Conservation (phyloP, 2,113 vertebrate genomes). For the Nyctereutes procyonoides region DNA sequence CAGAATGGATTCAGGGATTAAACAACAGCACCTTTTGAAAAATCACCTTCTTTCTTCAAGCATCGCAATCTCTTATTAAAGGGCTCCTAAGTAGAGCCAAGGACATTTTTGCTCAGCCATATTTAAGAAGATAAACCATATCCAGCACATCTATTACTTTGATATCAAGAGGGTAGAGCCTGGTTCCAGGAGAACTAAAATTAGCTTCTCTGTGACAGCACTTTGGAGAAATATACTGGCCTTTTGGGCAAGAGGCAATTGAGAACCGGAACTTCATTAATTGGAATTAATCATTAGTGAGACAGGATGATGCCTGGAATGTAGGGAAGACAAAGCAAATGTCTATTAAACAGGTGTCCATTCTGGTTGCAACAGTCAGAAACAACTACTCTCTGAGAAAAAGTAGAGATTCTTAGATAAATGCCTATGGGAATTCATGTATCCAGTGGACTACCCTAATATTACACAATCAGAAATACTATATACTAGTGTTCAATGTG, state of each 20-base stretch:
- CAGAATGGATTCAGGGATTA: background rate
- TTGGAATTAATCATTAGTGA: background rate
- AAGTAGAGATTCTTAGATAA: background rate
- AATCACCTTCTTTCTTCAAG: background rate
- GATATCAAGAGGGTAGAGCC: background rate
- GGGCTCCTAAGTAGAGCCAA: background rate
- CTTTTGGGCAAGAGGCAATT: background rate
- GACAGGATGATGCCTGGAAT: background rate
- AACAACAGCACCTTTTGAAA: background rate
- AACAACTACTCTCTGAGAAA: background rate
- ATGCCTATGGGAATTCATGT: background rate
- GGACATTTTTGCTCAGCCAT: background rate
- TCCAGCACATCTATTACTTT: background rate
- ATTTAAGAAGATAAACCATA: background rate
- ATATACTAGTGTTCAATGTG: background rate
- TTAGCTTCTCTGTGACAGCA: background rate
- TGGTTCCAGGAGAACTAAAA: background rate
- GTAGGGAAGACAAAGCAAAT: background rate
- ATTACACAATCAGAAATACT: background rate
- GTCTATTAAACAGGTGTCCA: background rate
- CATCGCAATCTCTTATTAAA: background rate
- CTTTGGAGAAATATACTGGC: background rate
- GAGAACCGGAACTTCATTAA: background rate
- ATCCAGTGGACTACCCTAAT: background rate
- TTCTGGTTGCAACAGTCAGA: background rate